Evolutionary conservation across 2,113 vertebrate species (phyloP).

Genomic region (Candoia aspera): DNA sequence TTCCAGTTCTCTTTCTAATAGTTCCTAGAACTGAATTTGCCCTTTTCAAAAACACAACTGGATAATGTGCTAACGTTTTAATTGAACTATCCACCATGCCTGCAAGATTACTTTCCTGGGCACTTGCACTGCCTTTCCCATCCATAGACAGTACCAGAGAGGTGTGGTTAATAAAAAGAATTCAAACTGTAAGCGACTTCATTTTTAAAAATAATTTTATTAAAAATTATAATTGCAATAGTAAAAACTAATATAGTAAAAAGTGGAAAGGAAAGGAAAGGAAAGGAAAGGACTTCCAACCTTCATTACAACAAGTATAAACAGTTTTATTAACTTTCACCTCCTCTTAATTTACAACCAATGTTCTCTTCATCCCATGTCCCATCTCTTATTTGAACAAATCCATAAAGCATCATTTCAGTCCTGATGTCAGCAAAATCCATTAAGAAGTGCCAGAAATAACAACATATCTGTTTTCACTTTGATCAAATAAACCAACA

Average conservation of each 20-base stretch:
- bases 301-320: no score
- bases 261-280: no score
- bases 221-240: neutral
- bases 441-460: no score
- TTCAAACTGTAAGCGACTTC: neutral
- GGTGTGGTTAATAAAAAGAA: neutral
- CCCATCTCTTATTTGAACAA: no score
- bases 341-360: no score
- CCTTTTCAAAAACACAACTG: neutral
- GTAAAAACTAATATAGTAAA: neutral
- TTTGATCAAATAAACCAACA: no score
- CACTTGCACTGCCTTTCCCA: neutral
- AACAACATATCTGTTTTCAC: no score
- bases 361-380: no score
- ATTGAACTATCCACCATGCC: neutral
- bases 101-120: neutral
- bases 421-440: no score
- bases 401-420: no score
- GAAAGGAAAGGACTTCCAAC: no score
- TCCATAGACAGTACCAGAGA: neutral
- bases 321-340: no score
- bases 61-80: neutral
- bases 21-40: neutral
- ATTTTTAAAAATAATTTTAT: neutral
- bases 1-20: neutral